A percentile compares a stretch with the other conserved stretches of the same genome.
phyloP scores from a whole-genome alignment of 2,888 invertebrate species.

The Bellardia bayeri region DNA sequence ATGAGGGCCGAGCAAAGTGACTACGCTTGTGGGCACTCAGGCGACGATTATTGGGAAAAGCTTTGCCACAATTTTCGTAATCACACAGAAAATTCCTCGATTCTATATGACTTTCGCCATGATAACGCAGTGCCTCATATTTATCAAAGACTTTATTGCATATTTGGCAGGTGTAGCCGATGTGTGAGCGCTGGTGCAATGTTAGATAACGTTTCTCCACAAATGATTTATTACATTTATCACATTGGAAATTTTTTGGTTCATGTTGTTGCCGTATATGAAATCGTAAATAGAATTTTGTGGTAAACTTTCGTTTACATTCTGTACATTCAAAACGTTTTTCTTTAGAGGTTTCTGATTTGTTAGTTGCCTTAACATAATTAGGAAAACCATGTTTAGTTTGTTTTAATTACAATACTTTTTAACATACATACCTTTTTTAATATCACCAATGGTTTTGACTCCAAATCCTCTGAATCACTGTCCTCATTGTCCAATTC shows the following conservation, averaged over 20 bases:
- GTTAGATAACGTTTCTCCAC: slow-evolving; percentile 68
- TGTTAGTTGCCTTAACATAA: background rate
- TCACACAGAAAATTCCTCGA: slow-evolving; percentile 77
- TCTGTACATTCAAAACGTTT: slow-evolving; percentile 76
- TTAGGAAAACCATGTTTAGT: too few relatives aligned
- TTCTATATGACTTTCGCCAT: slow-evolving; percentile 76
- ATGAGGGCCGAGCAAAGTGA: slow-evolving; percentile 79
- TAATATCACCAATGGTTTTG: slow-evolving; percentile 9
- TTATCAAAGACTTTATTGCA: slow-evolving; percentile 78
- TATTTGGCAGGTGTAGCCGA: slow-evolving; percentile 76
- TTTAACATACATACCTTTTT: slow-evolving; percentile 48
- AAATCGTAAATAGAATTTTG: slow-evolving; percentile 66
- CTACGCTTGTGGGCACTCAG: slow-evolving; percentile 78
- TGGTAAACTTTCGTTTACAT: slow-evolving; percentile 71
- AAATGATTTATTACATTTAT: slow-evolving; percentile 71
- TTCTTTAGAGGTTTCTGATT: slow-evolving; percentile 76
- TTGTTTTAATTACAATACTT: background rate
- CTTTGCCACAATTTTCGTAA: slow-evolving; percentile 78
- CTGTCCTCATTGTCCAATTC: background rate
- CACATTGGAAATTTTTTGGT: slow-evolving; percentile 68
- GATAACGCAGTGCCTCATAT: slow-evolving; percentile 78
- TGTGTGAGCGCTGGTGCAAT: slow-evolving; percentile 73
- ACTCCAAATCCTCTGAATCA: slow-evolving; percentile 37
- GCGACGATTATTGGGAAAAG: slow-evolving; percentile 77
- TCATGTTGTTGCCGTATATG: slow-evolving; percentile 70